Conservation (phyloP, 92 coral and sea anemone species). For the Epizoanthus rinbou region DNA sequence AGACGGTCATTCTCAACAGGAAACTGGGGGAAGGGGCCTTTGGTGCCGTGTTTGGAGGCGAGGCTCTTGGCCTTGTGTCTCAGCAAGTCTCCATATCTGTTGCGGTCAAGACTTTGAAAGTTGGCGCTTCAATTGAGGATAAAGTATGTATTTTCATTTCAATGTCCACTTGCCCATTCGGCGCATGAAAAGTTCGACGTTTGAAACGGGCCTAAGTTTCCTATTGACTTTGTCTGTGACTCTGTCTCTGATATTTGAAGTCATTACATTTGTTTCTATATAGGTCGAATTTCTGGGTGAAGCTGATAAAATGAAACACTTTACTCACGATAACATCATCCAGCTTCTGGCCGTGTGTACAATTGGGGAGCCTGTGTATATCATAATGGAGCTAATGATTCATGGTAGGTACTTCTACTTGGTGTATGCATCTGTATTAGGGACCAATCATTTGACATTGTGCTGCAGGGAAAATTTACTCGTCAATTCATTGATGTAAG, state of each 20-base stretch:
- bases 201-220: too few species aligned
- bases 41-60: conserved; percentile 89
- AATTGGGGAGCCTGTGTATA: conserved; percentile 72
- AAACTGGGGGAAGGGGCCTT: conserved; percentile 86
- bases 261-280: background rate
- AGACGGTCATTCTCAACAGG: conserved; percentile 65
- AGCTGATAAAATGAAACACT: conserved; percentile 81
- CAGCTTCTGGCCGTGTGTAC: conserved; percentile 74
- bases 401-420: conserved; percentile 53
- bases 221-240: background rate
- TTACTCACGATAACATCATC: conserved; percentile 68
- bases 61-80: conserved; percentile 60
- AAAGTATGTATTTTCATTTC: conserved; percentile 51
- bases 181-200: too few species aligned
- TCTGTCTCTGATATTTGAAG: too few species aligned
- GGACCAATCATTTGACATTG: too few species aligned
- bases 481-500: too few species aligned
- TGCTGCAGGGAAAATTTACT: too few species aligned
- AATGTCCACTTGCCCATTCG: too few species aligned
- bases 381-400: conserved; percentile 80
- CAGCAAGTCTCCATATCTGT: conserved; percentile 60
- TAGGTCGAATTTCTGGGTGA: conserved; percentile 82
- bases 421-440: too few species aligned
- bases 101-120: conserved; percentile 73
- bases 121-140: conserved; percentile 71